Evolutionary conservation across 92 coral and sea anemone species (phyloP).

Genomic region (Actinostola sp.): DNA sequence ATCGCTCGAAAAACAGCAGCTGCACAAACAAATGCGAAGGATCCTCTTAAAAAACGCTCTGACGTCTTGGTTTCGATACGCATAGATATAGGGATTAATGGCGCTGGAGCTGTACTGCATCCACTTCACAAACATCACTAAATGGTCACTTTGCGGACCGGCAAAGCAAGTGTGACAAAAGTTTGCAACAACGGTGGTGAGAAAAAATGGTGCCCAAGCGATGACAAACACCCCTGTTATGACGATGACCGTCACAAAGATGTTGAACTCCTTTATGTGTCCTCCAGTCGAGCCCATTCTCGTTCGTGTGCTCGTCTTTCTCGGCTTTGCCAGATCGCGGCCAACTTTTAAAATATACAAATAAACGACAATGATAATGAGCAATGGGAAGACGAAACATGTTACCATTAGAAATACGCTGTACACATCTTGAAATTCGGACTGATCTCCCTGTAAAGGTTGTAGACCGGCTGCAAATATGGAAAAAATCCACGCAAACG

Average conservation of each 20-base stretch:
- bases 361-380: conserved; percentile 67
- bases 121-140: conserved; percentile 75
- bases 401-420: conserved; percentile 46
- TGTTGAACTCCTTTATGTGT: conserved; percentile 64
- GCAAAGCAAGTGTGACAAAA: conserved; percentile 51
- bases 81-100: conserved; percentile 87
- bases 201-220: conserved; percentile 89
- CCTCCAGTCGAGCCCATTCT: conserved; percentile 67
- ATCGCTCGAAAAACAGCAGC: conserved; percentile 1
- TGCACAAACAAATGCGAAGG: conserved; percentile 30
- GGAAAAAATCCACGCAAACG: conserved; percentile 66
- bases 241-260: conserved; percentile 71
- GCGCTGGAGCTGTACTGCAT: conserved; percentile 85
- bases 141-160: conserved; percentile 35
- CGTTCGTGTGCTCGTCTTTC: conserved; percentile 30
- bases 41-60: conserved; percentile 54
- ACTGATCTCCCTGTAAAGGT: conserved; percentile 39
- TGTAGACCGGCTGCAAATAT: conserved; percentile 55
- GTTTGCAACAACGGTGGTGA: conserved; percentile 59
- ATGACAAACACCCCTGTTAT: conserved; percentile 73
- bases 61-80: conserved; percentile 80
- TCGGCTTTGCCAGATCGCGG: conserved; percentile 60
- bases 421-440: conserved; percentile 53
- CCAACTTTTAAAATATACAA: conserved; percentile 67
- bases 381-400: conserved; percentile 71